These are phyloP conservation scores for Eubucco bourcierii DNA, from an alignment of 2,113 vertebrate genomes.

Conservation along the genomic window DNA sequence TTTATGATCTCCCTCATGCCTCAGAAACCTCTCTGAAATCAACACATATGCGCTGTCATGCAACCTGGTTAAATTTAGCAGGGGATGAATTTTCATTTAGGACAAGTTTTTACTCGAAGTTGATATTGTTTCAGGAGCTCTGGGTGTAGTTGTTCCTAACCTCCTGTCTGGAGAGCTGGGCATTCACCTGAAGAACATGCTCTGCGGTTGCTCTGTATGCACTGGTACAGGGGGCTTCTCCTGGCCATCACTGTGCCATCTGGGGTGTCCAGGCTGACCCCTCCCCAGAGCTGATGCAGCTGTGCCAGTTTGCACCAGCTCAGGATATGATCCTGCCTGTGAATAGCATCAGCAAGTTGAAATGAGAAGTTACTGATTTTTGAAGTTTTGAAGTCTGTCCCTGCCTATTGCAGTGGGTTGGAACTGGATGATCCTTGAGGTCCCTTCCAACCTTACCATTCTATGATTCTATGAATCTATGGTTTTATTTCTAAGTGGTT, in stretches of 20 bases:
- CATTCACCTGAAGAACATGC: not conserved
- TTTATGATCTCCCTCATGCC: conserved; percentile 67
- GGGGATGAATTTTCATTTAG: conserved; percentile 66
- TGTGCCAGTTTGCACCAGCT: not conserved
- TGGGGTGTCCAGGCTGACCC: not conserved
- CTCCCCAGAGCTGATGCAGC: rapidly evolving
- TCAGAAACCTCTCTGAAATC: conserved; percentile 65
- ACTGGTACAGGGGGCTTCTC: not conserved
- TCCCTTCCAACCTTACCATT: no score
- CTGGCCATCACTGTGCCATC: rapidly evolving
- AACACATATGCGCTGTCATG: conserved; percentile 71
- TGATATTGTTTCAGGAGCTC: conserved; percentile 40
- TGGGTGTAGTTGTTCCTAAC: not conserved
- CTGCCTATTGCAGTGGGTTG: no score
- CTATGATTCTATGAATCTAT: no score
- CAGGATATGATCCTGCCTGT: not conserved
- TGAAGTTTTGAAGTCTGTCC: no score
- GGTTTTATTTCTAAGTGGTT: not conserved
- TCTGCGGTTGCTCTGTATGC: not conserved
- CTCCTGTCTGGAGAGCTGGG: not conserved
- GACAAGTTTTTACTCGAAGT: conserved; percentile 56
- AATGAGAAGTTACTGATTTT: not conserved
- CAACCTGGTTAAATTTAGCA: conserved; percentile 68
- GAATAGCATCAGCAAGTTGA: not conserved
- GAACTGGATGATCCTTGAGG: no score